Percentiles rank a stretch among this genome's conserved stretches.
Evolutionary conservation across 30 jellyfish, hydroid and myxozoan species (phyloP).

Genomic region (Pelagia noctiluca): DNA sequence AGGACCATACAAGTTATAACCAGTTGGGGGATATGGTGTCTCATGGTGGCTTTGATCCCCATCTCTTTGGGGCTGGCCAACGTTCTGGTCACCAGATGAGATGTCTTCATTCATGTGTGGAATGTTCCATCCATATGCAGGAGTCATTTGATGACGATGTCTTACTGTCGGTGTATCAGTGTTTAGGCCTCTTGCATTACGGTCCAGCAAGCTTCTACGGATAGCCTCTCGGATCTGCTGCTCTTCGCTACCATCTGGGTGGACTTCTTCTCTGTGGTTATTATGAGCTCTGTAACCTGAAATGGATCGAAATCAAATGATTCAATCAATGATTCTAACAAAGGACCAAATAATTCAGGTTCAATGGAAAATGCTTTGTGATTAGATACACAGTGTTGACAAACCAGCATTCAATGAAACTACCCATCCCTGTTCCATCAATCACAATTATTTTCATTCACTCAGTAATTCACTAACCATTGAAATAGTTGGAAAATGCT

Average conservation of each 20-base stretch:
- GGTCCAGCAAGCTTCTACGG: slow-evolving; percentile 60
- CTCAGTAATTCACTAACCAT: too few species aligned
- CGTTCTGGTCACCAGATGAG: slow-evolving; percentile 7
- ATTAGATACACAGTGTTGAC: too few species aligned
- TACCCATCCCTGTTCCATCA: too few species aligned
- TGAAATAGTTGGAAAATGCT: too few species aligned
- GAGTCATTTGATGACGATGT: slow-evolving; percentile 14
- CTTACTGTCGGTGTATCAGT: not conserved
- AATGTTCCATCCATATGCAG: slow-evolving; percentile 55
- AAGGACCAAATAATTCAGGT: too few species aligned
- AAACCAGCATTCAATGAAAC: too few species aligned
- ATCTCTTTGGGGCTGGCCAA: not conserved
- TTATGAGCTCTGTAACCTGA: not conserved
- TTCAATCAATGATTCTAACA: too few species aligned
- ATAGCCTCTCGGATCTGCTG: slow-evolving; percentile 72
- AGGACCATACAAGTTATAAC: not conserved
- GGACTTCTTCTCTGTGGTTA: not conserved
- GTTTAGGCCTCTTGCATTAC: slow-evolving; percentile 8
- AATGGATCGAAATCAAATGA: too few species aligned
- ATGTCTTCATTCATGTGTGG: slow-evolving; percentile 22
- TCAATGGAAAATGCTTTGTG: too few species aligned
- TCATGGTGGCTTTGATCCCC: not conserved
- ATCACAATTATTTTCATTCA: too few species aligned
- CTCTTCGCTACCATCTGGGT: slow-evolving; percentile 40
- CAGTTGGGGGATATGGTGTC: not conserved